Base-by-base conservation (phyloP, 2,113 vertebrate genomes). In the Microtus richardsoni region DNA sequence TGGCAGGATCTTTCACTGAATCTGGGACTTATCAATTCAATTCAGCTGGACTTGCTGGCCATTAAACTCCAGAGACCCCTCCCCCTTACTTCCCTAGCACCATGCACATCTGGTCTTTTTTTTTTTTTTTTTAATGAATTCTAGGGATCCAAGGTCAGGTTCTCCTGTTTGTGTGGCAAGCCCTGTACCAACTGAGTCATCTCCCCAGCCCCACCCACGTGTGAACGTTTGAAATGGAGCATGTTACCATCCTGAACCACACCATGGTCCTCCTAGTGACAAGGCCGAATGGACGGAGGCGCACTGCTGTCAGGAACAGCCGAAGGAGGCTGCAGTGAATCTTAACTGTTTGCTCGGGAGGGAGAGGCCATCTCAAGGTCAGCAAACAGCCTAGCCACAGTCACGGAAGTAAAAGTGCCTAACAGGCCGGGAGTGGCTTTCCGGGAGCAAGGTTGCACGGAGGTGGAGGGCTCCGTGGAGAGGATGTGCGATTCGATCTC, bases 381-480 rank as follows among this genome's bases (percentile, higher is more conserved):
- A 64, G n/a, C 58, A 91, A 89, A 44, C 33, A 79, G 83, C 5
- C 17, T 44, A 26, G 30, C 16, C 33, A 54, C 71, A 49, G n/a
- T 8, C 3, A 2, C 0, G 22, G 77, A 74, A 54, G 39, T n/a
- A 14, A 16, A 54, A 75, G 44, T 22, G 14, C 28, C 19, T 19
- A 26, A 8, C 4, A 2, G 58, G 47, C 7, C 19, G 19, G 58
- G 58, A 58, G 19, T 58, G 58, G 19, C 58, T 58, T 58, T 58
- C 58, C 5, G 0, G 62, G 21, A 60, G 12, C n/a, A 1, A 1
- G 12, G 14, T 52, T 33, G 1, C 8, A 9, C 11, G 10, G 47
- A 17, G 28, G 19, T 19, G 47, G 68, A 41, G 41, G 36, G 11
- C 19, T 44, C 70, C 44, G n/a, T 4, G 16, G 49, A 39, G 85